These are phyloP conservation scores for Orussus abietinus DNA, from an alignment of 1,140 invertebrate genomes.

Conservation along the genomic window DNA sequence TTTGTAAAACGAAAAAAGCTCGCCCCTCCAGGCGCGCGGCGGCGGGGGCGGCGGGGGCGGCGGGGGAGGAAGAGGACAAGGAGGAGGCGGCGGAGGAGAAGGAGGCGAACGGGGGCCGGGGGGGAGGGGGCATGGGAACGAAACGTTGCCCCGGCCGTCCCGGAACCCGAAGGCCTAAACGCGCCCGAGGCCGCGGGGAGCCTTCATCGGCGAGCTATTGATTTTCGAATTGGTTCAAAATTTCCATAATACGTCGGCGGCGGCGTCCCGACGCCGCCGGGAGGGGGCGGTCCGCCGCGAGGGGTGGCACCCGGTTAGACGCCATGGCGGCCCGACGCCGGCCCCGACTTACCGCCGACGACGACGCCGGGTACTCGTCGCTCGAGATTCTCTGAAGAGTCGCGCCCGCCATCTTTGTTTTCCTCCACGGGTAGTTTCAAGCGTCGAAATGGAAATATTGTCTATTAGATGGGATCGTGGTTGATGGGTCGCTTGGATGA, in stretches of 20 bases:
- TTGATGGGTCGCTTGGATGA: no score
- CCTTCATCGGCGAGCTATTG: constrained; percentile 41
- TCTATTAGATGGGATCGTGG: no score
- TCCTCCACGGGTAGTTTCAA: no score
- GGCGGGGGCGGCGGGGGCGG: constrained; percentile 9
- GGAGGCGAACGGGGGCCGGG: constrained; percentile 7
- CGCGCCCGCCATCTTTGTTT: no score
- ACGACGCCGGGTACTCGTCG: no score
- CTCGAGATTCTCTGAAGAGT: no score
- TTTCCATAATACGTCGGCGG: constrained; percentile 46
- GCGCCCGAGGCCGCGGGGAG: constrained; percentile 30
- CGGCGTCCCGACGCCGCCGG: constrained; percentile 9
- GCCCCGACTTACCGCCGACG: no score
- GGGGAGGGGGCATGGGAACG: constrained; percentile 7
- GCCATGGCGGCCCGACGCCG: constrained; percentile 20
- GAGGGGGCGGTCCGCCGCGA: constrained; percentile 1
- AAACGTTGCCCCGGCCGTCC: not conserved
- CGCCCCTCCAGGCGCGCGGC: constrained; percentile 25
- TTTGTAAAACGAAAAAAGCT: constrained; percentile 54
- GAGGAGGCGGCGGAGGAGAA: constrained; percentile 2
- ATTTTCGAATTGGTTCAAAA: constrained; percentile 53
- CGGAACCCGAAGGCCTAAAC: constrained; percentile 13
- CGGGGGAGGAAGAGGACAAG: constrained; percentile 1
- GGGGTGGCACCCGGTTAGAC: constrained; percentile 6
- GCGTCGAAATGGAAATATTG: no score